Evolutionary conservation across 1,140 invertebrate genomes (phyloP), one percentile per base, ranked within the genome.

Genomic region (Nasonia giraulti): DNA sequence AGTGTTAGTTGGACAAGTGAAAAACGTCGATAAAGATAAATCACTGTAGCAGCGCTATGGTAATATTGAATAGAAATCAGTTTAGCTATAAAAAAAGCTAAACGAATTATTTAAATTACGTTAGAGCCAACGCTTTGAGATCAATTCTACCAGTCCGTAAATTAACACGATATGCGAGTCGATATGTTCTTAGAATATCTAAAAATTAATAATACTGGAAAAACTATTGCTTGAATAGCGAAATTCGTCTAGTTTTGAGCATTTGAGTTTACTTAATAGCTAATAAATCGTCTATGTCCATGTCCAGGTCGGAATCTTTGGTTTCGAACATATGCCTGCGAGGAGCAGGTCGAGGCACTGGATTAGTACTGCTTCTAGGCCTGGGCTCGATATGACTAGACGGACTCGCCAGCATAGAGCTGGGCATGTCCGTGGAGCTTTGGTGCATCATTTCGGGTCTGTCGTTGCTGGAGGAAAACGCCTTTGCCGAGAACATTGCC

Each of bases 221-320:
- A 68, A 66, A 68, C 10, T 27, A 68, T 79, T 31, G 55, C 31
- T 17, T 68, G 55, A 79, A 17, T 79, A 79, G 37, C 33, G 11
- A 40, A 68, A 80, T 40, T 69, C 5, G 11, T 55, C 20, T 31
- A 62, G 11, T 69, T 68, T 23, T 40, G 31, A 44, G 33, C 10
- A 81, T 50, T 47, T 44, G 23, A 68, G 50, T 44, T 88, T 82
- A 86, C 55, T 88, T 83, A 90, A 89, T 90, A 62, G 89, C 85
- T 84, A 92, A 88, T 83, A 92, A 88, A 82, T 92, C 89, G 62
- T 91, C 89, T 23, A 92, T 91, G 80, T 91, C 90, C 20, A 87
- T 87, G 75, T 93, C 91, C 27, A 92, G 84, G 85, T 91, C 89
- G n/a, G 87, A 89, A 81, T 90, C 88, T 47, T 90, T 85, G 20